phyloP scores from a whole-genome alignment of 2,888 invertebrate species.

The Lycophotia porphyrea region DNA sequence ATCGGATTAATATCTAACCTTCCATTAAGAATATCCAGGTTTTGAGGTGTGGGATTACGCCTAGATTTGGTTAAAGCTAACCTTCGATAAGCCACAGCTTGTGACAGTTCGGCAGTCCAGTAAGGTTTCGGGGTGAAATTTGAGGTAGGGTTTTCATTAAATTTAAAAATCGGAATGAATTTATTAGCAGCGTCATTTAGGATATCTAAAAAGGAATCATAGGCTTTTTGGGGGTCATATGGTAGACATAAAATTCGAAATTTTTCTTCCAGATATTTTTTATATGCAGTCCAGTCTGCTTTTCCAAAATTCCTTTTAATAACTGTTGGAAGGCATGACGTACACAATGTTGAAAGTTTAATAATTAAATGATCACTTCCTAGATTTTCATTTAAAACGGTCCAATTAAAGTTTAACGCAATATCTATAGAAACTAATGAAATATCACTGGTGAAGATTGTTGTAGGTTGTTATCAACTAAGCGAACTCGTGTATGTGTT shows the following conservation, averaged over 20 bases:
- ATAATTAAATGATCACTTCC: slow-evolving; percentile 10
- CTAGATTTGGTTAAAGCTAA: too few species aligned
- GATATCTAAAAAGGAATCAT: slow-evolving; percentile 3
- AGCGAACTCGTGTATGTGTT: not conserved
- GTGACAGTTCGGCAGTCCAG: too few species aligned
- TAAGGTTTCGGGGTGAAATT: too few species aligned
- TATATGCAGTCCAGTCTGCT: slow-evolving; percentile 3
- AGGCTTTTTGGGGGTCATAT: not conserved
- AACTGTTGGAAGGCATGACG: not conserved
- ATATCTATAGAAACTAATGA: slow-evolving; percentile 2
- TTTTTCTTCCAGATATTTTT: not conserved
- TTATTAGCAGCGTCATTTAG: slow-evolving; percentile 4
- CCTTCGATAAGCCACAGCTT: too few species aligned
- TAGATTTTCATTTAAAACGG: not conserved
- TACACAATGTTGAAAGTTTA: slow-evolving; percentile 5
- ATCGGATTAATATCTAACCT: not conserved
- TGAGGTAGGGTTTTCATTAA: slow-evolving; percentile 6
- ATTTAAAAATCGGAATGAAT: slow-evolving; percentile 4
- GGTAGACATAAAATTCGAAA: not conserved
- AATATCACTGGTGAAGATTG: too few species aligned
- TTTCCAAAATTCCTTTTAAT: not conserved
- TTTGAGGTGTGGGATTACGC: not conserved
- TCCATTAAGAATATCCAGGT: not conserved
- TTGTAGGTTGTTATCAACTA: not conserved
- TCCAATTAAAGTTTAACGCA: not conserved